Base-by-base conservation (phyloP, 2,113 vertebrate genomes). In the Brachyhypopomus gauderio region DNA sequence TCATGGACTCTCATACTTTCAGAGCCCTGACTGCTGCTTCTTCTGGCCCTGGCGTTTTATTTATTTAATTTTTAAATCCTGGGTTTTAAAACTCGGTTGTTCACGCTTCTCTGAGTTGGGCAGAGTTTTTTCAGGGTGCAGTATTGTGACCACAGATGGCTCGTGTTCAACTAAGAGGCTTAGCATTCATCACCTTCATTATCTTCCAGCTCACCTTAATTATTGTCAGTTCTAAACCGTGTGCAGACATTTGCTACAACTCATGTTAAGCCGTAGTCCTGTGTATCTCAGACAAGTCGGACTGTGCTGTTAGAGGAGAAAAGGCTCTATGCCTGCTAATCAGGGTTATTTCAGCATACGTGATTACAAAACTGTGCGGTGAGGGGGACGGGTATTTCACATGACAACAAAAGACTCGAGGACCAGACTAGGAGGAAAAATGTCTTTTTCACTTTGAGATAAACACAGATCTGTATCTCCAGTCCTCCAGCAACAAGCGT, bases 171-270 rank as follows among this genome's bases (percentile, higher is more conserved):
- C 86, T 93, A 92, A 93, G 91, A 92, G 87, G 92, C 89, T 93
- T 92, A 92, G 86, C 88, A 91, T 90, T 92, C 85, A 90, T 89
- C 85, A 90, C 89, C 89, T 92, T 89, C 88, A 90, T 91, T 88
- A 89, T 92, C 87, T 76, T 78, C 86, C 87, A 75, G 60, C 72
- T 81, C 79, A 81, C 79, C 79, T 74, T 80, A 74, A 75, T 81
- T 81, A 81, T 81, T 75, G 79, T 81, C 71, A 75, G 75, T 79
- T 84, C 52, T 27, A 55, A 79, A 20, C 12, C 79, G 71, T 38
- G 48, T 34, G 56, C 63, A n/a, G 72, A 63, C 56, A 63, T 67
- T 64, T 56, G 71, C 60, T 30, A 16, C 38, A 64, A 56, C 59
- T 74, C 45, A 20, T 67, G 72, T 81, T 75, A 36, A 75, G 79